Evolutionary conservation across 2,797 vertebrate species (phyloP), one percentile per base, ranked within the genome.

Genomic region (Gymnocypris eckloni): DNA sequence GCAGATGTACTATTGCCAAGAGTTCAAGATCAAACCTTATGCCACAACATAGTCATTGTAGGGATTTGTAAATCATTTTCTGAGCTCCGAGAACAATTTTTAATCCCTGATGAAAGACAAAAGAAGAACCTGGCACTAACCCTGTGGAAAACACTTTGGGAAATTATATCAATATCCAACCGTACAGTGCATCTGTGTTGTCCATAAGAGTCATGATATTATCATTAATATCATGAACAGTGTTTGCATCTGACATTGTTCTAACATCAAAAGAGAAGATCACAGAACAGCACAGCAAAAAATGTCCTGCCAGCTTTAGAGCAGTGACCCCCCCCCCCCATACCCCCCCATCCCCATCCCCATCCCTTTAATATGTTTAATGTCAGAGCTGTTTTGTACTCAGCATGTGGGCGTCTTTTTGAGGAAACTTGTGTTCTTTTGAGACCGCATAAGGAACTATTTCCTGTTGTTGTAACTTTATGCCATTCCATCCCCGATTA

Each of bases 381-480:
- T 81, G 85, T 88, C 87, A 59, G 64, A 81, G 73, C 72, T 88
- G 81, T 88, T 88, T 75, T 75, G 70, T 69, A 48, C 80, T 37
- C 83, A 37, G 83, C 48, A 52, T 70, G 41, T 88, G 87, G 87
- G 82, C 86, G 76, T 82, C 54, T 86, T 59, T 43, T 70, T 28
- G 81, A 89, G 84, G 87, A 89, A 86, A 85, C 80, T 41, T 56
- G 81, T 87, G 84, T 78, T 81, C 56, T 81, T 81, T 50, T 86
- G 67, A 86, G 83, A 75, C 83, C 77, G 41, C 54, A 71, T 80
- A 86, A 85, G 50, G 59, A 87, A 89, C 76, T 70, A 45, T 78
- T 89, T 90, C 86, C 86, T 89, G 89, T 90, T 90, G 81, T 87
- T 86, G 69, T 91, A 88, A 91, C 89, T 89, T 77, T 89, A 79